Conservation (phyloP, 1,140 invertebrate genomes). For the Tetragonula clypearis region DNA sequence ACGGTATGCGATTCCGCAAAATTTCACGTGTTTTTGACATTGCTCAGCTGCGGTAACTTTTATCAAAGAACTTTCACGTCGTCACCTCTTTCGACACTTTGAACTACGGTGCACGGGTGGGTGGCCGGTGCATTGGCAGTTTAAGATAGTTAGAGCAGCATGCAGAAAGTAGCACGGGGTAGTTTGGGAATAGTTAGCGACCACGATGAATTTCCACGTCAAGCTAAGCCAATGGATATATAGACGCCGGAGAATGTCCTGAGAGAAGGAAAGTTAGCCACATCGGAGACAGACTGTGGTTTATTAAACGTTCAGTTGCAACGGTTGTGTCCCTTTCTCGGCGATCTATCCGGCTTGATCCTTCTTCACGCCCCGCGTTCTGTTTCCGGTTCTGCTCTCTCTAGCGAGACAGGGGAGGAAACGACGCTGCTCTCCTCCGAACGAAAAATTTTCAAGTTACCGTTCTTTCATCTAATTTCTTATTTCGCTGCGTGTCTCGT, state of each 20-base stretch:
- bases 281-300: conserved; percentile 60
- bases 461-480: not conserved
- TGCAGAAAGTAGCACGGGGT: conserved; percentile 62
- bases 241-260: conserved; percentile 42
- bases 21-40: not conserved
- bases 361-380: not conserved
- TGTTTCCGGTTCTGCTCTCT: not conserved
- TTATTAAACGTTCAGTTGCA: conserved; percentile 59
- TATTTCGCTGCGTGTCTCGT: not conserved
- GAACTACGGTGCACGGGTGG: conserved; percentile 7
- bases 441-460: not conserved
- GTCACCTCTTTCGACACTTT: not conserved
- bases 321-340: conserved; percentile 1
- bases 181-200: conserved; percentile 70
- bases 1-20: not conserved
- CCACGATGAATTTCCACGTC: conserved; percentile 68
- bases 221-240: conserved; percentile 58
- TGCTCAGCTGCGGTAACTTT: not conserved
- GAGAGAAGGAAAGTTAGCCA: conserved; percentile 62
- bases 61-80: conserved; percentile 5
- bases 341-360: too few relatives aligned
- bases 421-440: too few relatives aligned
- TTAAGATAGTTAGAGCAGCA: conserved; percentile 69
- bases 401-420: too few relatives aligned
- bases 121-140: conserved; percentile 60